Base-by-base conservation (phyloP, 2,888 invertebrate genomes). In the Drosophila macrospina region DNA sequence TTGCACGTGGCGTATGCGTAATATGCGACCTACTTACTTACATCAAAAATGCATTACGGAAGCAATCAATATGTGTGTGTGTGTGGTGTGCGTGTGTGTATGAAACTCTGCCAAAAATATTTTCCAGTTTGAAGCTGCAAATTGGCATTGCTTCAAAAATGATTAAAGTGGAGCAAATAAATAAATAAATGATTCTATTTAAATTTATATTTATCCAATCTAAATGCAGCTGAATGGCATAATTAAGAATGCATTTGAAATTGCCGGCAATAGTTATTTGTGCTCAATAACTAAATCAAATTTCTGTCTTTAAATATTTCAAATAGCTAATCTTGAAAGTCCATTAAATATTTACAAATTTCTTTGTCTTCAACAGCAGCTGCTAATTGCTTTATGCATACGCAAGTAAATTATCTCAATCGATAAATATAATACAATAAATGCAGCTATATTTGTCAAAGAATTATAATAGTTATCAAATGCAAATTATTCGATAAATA, bases 1-100 rank as follows among this genome's bases (percentile, higher is more conserved):
- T 48, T 59, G 68, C 78, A 87, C 88, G 66, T 48, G 82, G 79
- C 88, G 88, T 87, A 87, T 87, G 69, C 79, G 71, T 87, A 72
- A 78, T 74, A 36, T 74, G 67, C 69, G 64, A 71, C 65, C 78
- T 60, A 74, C 65, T 64, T 78, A 47, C 60, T 30, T 60, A 56
- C 66, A 86, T 86, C 76, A 69, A 69, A 81, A 81, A 81, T 87
- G 86, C 71, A 87, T 81, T 70, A 68, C 74, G 26, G 47, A 66
- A 62, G 69, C 57, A 67, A 61, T 76, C 62, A 48, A 61, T 69
- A 30, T 54, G 52, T 39, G 60, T 20, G 30, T 39, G 15, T 1
- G 10, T n/a, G n/a, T 41, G 7, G 0, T 15, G 0, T 36, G 16
- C 45, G 30, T 50, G 6, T 36, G 5, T 36, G 11, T 37, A 11